phyloP scores from a whole-genome alignment of 2,113 vertebrate genomes.

The Myanophis thanlyinensis region DNA sequence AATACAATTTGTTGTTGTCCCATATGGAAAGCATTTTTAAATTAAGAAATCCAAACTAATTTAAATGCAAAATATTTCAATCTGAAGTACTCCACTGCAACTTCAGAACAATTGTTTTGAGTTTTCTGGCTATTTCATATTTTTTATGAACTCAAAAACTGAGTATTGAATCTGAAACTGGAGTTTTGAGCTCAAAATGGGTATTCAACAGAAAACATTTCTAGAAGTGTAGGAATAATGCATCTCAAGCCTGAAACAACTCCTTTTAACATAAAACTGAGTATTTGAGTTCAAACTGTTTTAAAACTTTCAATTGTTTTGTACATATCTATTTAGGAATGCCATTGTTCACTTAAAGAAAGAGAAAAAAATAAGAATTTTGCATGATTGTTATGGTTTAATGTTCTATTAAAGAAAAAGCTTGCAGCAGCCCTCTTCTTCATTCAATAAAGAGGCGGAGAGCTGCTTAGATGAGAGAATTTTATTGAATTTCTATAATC shows the following conservation, averaged over 20 bases:
- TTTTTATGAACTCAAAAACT: background rate
- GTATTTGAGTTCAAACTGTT: background rate
- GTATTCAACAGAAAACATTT: background rate
- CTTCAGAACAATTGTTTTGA: background rate
- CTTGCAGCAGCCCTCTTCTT: background rate
- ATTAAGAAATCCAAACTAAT: background rate
- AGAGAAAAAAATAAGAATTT: background rate
- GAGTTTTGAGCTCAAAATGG: background rate
- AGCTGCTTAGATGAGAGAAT: background rate
- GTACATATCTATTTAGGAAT: background rate
- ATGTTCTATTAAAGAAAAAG: background rate
- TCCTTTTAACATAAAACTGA: background rate
- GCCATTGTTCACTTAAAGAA: background rate
- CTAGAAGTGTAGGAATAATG: background rate
- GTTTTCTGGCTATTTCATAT: constrained; percentile 18
- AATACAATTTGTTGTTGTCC: constrained; percentile 42
- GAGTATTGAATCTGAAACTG: background rate
- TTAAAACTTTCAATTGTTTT: background rate
- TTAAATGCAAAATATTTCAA: background rate
- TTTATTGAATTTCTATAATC: background rate
- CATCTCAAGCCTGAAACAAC: background rate
- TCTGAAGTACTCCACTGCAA: background rate
- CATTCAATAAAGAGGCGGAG: background rate
- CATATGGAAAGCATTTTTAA: constrained; percentile 39
- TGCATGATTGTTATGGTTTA: background rate